Evolutionary conservation across 2,113 vertebrate genomes (phyloP).

Genomic region (Cettia cetti): DNA sequence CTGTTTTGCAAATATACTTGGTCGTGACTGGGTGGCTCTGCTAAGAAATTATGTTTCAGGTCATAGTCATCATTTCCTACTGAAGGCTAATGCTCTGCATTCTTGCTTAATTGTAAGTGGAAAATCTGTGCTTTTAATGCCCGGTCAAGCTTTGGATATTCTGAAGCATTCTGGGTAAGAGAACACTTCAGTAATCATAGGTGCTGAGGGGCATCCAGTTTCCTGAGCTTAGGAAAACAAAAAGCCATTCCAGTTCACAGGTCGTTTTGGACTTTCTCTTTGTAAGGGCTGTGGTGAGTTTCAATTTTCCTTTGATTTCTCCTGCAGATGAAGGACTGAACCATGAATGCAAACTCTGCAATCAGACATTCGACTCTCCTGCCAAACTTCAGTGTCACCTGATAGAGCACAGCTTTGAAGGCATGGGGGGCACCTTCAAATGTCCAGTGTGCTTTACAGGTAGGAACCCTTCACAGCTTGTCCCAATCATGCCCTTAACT

Average conservation of each 20-base stretch:
- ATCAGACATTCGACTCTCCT: constrained; percentile 97
- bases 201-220: background rate
- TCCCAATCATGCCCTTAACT: background rate
- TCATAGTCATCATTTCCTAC: background rate
- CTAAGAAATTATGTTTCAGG: background rate
- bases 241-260: background rate
- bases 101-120: background rate
- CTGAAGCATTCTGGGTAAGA: background rate
- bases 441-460: constrained; percentile 99
- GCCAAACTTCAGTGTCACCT: constrained; percentile 99
- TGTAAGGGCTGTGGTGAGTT: background rate
- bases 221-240: background rate
- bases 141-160: background rate
- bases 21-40: background rate
- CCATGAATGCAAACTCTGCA: constrained; percentile 98
- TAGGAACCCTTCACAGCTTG: background rate
- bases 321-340: constrained; percentile 94
- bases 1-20: background rate
- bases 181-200: background rate
- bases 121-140: background rate
- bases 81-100: background rate
- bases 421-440: constrained; percentile 99
- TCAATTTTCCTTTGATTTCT: constrained; percentile 51
- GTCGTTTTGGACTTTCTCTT: background rate
- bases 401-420: constrained; percentile 99